Evolutionary conservation across 2,888 invertebrate genomes (phyloP).

Genomic region (Amphipoea oculea): DNA sequence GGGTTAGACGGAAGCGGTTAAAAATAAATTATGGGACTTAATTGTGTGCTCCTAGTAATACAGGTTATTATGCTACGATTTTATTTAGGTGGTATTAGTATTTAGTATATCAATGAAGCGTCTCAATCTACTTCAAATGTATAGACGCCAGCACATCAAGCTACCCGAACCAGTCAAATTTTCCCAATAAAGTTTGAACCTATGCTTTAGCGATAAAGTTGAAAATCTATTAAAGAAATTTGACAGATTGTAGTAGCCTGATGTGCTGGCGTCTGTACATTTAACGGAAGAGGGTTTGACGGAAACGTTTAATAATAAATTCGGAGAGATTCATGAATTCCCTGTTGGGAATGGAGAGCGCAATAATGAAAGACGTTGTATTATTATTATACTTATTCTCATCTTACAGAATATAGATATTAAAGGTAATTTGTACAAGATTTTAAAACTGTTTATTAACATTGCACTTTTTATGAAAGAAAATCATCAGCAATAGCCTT

Average conservation of each 20-base stretch:
- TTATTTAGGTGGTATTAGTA: not conserved
- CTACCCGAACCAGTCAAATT: too few species aligned
- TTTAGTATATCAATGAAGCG: not conserved
- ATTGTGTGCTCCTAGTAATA: not conserved
- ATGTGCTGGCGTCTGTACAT: too few species aligned
- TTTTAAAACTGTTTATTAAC: not conserved
- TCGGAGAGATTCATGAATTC: not conserved
- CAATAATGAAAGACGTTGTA: not conserved
- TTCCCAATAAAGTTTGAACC: too few species aligned
- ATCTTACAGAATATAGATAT: not conserved
- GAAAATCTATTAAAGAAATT: too few species aligned
- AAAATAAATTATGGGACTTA: conserved; percentile 42
- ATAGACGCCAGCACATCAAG: too few species aligned
- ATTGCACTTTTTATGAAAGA: not conserved
- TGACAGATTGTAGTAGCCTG: too few species aligned
- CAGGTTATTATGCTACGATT: not conserved
- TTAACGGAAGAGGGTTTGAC: too few species aligned
- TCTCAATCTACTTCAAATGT: not conserved
- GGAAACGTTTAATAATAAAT: not conserved
- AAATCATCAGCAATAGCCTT: not conserved
- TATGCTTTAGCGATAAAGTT: too few species aligned
- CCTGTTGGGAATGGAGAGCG: not conserved
- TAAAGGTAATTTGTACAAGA: not conserved
- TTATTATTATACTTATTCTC: not conserved
- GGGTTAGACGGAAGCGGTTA: conserved; percentile 36